Evolutionary conservation across 2,888 invertebrate genomes (phyloP), one percentile per base, ranked within the genome.

Genomic region (Limnephilus lunatus): DNA sequence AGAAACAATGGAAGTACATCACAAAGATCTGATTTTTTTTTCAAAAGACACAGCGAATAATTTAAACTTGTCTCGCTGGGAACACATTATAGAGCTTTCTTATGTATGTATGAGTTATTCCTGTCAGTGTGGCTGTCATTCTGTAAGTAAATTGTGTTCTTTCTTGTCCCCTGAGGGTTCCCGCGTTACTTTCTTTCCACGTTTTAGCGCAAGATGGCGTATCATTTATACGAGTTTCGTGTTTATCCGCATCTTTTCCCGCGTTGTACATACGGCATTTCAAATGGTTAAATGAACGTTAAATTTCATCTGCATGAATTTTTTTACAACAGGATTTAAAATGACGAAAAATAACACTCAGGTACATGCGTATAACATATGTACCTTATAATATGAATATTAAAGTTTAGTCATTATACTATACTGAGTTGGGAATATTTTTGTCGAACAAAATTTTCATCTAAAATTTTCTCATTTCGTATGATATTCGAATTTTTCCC

Each of bases 121-220:
- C 39, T 83, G 39, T 83, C 35, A 83, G 35, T 83, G 83, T 83
- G 25, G 39, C 39, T 83, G 83, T 83, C 83, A 39, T 83, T 35
- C 35, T 83, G 83, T 83, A 83, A 83, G 83, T 83, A 83, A 83
- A 83, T 83, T 83, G 83, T 39, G 83, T 83, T 83, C n/a, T 83
- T 83, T 39, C 83, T 39, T 35, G 35, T 83, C 39, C 83, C 83
- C 35, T 31, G 39, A 83, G 83, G 35, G 39, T 83, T 35, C 39
- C 35, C 39, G 35, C 39, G n/a, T 83, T 35, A 83, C 39, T 83
- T 83, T 39, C 12, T 83, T 39, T 83, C 68, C 68, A 68, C 7
- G 68, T 68, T 68, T 68, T 19, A 25, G 68, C 25, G 25, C 25
- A 35, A 35, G 25, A 11, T 83, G 39, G 35, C 83, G 83, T 83